Evolutionary conservation across 2,797 vertebrate genomes (phyloP).

Genomic region (Cottoperca gobio): DNA sequence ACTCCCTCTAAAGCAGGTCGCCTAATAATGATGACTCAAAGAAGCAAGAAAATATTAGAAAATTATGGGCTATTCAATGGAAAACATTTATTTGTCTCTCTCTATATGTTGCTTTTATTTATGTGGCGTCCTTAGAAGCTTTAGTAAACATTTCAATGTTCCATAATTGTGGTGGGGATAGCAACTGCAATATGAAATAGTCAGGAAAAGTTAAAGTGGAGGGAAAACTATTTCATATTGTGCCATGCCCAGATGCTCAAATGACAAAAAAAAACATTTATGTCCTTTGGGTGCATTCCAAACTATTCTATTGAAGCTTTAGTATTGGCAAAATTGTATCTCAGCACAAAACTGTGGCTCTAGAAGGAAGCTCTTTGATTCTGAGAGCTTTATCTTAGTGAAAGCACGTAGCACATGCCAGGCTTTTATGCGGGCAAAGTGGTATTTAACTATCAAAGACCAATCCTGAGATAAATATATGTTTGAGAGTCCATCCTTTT

Average conservation of each 20-base stretch:
- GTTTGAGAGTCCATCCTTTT: neutral
- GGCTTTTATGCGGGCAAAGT: conserved; percentile 20
- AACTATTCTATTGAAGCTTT: conserved; percentile 33
- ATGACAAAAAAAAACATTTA: conserved; percentile 37
- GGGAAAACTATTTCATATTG: conserved; percentile 26
- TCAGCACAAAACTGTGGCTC: conserved; percentile 14
- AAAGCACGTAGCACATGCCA: conserved; percentile 8
- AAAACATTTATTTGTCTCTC: too few relatives aligned
- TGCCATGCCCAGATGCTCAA: conserved; percentile 26
- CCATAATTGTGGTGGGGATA: neutral
- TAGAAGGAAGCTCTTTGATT: conserved; percentile 25
- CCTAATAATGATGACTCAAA: too few relatives aligned
- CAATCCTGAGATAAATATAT: conserved; percentile 1
- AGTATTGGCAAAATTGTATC: conserved; percentile 35
- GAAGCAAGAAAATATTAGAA: too few relatives aligned
- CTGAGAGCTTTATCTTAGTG: conserved; percentile 30
- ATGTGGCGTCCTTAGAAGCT: neutral
- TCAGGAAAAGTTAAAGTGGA: neutral
- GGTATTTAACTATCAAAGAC: conserved; percentile 19
- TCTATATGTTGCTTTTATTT: neutral
- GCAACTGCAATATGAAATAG: neutral
- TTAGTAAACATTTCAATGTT: neutral
- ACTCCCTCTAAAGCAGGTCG: neutral
- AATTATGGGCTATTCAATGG: too few relatives aligned
- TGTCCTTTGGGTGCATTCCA: conserved; percentile 41